Percentiles rank a stretch among this genome's conserved stretches.
Conservation (phyloP, 2,113 vertebrate species). For the Myotis lucifugus region DNA sequence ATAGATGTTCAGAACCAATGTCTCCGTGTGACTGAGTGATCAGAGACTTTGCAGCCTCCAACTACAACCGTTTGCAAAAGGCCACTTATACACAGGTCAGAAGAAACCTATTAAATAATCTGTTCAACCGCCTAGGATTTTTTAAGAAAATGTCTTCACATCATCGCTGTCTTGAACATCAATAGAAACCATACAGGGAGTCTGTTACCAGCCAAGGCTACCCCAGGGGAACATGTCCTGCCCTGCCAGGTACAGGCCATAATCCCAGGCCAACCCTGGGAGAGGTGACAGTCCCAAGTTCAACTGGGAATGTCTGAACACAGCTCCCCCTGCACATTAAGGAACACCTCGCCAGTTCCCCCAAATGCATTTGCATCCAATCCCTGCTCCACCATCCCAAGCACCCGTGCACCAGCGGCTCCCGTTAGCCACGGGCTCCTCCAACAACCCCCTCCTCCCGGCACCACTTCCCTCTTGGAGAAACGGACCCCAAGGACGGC, state of each 20-base stretch:
- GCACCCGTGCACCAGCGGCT: not conserved
- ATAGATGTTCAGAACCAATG: conserved; percentile 27
- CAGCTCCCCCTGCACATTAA: conserved; percentile 29
- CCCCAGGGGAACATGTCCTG: not conserved
- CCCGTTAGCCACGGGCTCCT: not conserved
- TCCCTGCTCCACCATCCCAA: not conserved
- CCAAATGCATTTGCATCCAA: conserved; percentile 16
- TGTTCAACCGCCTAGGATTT: conserved; percentile 12
- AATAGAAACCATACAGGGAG: not conserved
- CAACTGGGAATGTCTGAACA: not conserved
- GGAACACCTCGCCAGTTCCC: conserved; percentile 42
- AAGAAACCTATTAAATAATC: conserved; percentile 1
- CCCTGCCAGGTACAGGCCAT: conserved; percentile 55
- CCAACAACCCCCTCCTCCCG: rapidly evolving
- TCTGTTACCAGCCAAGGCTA: not conserved
- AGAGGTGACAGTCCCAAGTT: conserved; percentile 65
- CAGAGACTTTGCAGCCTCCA: conserved; percentile 22
- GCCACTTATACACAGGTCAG: conserved; percentile 25
- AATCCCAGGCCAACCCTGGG: conserved; percentile 3
- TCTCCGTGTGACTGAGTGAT: conserved; percentile 2
- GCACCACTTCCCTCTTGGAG: not conserved
- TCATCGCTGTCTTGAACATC: conserved; percentile 18
- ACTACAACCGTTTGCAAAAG: not conserved
- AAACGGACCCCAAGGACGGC: not conserved
- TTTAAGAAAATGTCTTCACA: conserved; percentile 67